Base-by-base conservation (phyloP, 2,797 vertebrate species). In the Hapalemur alaotrensis region DNA sequence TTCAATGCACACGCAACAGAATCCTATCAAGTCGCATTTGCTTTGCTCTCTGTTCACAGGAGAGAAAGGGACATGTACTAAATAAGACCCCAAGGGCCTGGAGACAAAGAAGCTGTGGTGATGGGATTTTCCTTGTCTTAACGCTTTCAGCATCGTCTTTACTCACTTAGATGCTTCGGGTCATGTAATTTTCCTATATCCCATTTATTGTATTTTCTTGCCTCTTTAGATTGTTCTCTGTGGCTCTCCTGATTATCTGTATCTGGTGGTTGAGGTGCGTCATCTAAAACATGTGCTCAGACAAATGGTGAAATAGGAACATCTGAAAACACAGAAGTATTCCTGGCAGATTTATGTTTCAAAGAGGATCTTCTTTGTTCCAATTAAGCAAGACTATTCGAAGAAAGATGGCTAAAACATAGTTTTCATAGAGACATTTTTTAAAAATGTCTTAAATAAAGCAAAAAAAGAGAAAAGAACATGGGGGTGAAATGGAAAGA, bases 391-490 rank as follows among this genome's bases (percentile, higher is more conserved):
- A 94, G 32, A 18, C 41, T 70, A 25, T 32, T 12, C 84, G 30
- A 94, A 86, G 61, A 88, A 89, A 75, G 2, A 80, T n/a, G 43
- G 73, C 5, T 61, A 59, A 96, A 54, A 80, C 28, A 54, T 3
- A 41, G 3, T 94, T 94, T 96, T 89, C 65, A 86, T n/a, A 72
- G 28, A 92, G 54, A 88, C 18, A 17, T 35, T 70, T 88, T 63
- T 32, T 3, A 4, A 0, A 43, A 91, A 73, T 30, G 48, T 48
- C 65, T 70, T 61, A 94, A 91, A 94, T 76, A 95, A 90, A 96
- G 46, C 46, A 85, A 84, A 82, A 83, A 54, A 6, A 61, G 50
- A 6, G 43, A 85, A 86, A 78, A 73, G 61, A 59, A 67, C 80
- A 59, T 20, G 73, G 0, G 7, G 52, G 38, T 75, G 18, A 50